Evolutionary conservation across 2,888 invertebrate genomes (phyloP).

Genomic region (Agriopis leucophaearia): DNA sequence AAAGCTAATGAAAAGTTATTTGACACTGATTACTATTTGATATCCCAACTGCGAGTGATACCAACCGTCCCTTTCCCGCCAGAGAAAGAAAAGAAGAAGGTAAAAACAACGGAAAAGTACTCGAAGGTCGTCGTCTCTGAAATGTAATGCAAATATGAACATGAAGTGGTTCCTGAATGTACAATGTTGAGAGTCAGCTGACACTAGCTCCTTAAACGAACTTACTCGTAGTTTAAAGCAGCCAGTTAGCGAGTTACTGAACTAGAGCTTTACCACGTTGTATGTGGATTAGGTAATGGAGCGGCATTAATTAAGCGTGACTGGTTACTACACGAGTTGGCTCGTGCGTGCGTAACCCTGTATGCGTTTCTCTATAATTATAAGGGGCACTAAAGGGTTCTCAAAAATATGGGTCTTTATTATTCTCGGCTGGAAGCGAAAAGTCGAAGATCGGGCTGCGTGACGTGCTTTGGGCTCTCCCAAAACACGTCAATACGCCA

Average conservation of each 20-base stretch:
- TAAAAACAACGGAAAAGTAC: neutral
- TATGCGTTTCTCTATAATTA: conserved; percentile 44
- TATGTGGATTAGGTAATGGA: conserved; percentile 45
- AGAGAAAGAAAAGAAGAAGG: neutral
- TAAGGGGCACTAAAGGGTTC: conserved; percentile 33
- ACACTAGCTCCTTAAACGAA: conserved; percentile 3
- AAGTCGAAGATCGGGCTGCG: too few species aligned
- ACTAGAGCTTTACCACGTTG: conserved; percentile 42
- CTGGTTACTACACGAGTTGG: conserved; percentile 37
- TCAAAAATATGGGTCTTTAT: conserved; percentile 3
- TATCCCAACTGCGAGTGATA: conserved; percentile 13
- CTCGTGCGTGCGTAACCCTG: conserved; percentile 42
- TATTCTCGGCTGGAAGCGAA: neutral
- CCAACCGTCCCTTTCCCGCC: neutral
- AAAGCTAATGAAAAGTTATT: conserved; percentile 27
- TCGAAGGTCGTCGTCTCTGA: neutral
- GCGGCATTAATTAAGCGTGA: conserved; percentile 52
- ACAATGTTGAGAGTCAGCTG: neutral
- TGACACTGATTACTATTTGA: conserved; percentile 20
- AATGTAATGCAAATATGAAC: conserved; percentile 1
- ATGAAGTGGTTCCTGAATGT: neutral
- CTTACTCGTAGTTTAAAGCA: conserved; percentile 1
- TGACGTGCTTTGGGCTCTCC: neutral
- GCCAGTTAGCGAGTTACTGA: conserved; percentile 23
- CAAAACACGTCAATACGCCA: too few species aligned